Evolutionary conservation across 2,888 invertebrate species (phyloP), one percentile per base, ranked within the genome.

Genomic region (Vanessa cardui): DNA sequence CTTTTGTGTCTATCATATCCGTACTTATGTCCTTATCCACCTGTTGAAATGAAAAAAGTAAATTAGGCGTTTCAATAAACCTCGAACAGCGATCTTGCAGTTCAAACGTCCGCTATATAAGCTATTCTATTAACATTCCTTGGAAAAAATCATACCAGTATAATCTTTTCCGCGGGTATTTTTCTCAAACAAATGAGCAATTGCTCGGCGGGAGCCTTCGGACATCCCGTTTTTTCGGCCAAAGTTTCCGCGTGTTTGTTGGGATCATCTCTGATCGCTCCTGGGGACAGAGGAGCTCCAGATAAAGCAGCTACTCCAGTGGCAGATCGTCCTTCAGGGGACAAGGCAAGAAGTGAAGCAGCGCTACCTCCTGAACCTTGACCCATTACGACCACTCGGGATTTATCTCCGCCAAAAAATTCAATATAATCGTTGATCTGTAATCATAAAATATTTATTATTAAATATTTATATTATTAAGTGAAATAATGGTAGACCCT

Each of bases 341-440:
- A 95, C 82, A 96, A 85, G 0, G 95, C 94, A 20, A 97, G 80
- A 69, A 96, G 93, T 44, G 96, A 94, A 1, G 96, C 96, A 64
- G 95, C 94, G 73, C 96, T 95, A 0, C 95, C 96, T 0, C 97
- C 97, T 0, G 95, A 95, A 1, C 96, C 96, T 79, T 97, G 97
- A 0, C 97, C 97, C 89, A 96, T 95, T 0, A 95, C 94, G 44
- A 95, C 94, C n/a, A 97, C 93, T 74, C 94, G 94, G 26, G 94
- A 93, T 0, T 95, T 95, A 84, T 97, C 95, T 5, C 97, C 97
- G 0, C 96, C 96, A 77, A 97, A 97, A 80, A 95, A 95, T 67
- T 94, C 93, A 46, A 97, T 96, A 79, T 97, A 96, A 72, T 96
- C 95, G 64, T 86, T 89, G 20, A 94, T 83, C 92, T 92, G 26